Conservation (phyloP, 2,888 invertebrate species). For the Campaea margaritaria region DNA sequence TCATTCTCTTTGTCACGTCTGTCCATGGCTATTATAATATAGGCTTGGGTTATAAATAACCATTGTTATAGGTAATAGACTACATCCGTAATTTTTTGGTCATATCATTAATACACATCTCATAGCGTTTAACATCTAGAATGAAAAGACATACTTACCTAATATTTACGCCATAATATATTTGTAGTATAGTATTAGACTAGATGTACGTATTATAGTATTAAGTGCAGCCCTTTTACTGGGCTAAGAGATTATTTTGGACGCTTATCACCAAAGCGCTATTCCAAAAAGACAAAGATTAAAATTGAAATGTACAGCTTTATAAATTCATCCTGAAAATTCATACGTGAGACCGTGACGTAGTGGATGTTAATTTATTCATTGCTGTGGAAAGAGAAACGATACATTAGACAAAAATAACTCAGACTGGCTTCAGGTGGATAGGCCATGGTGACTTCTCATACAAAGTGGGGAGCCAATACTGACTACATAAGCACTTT, state of each 20-base stretch:
- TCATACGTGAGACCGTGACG: not conserved
- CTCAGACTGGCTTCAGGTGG: no score
- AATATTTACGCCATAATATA: slow-evolving; percentile 63
- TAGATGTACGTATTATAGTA: slow-evolving; percentile 61
- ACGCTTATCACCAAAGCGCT: slow-evolving; percentile 27
- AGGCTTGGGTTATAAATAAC: slow-evolving; percentile 46
- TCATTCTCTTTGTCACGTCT: slow-evolving; percentile 41
- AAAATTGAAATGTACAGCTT: slow-evolving; percentile 14
- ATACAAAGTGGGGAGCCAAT: no score
- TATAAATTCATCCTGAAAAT: not conserved
- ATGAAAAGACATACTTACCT: slow-evolving; percentile 70
- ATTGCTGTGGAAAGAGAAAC: not conserved
- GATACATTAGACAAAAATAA: no score
- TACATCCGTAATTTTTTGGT: slow-evolving; percentile 60
- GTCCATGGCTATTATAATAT: slow-evolving; percentile 47
- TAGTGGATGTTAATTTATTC: not conserved
- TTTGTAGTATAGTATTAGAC: slow-evolving; percentile 65
- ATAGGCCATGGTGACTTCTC: no score
- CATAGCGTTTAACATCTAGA: slow-evolving; percentile 77
- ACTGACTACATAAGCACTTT: no score
- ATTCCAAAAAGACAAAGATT: slow-evolving; percentile 6
- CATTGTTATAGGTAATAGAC: slow-evolving; percentile 25
- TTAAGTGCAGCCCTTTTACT: slow-evolving; percentile 69
- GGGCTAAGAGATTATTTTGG: slow-evolving; percentile 51
- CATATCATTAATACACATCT: slow-evolving; percentile 82